These are phyloP conservation scores for Microctenopoma stevenorrisi DNA, from an alignment of 2,797 vertebrate species.

Conservation along the genomic window DNA sequence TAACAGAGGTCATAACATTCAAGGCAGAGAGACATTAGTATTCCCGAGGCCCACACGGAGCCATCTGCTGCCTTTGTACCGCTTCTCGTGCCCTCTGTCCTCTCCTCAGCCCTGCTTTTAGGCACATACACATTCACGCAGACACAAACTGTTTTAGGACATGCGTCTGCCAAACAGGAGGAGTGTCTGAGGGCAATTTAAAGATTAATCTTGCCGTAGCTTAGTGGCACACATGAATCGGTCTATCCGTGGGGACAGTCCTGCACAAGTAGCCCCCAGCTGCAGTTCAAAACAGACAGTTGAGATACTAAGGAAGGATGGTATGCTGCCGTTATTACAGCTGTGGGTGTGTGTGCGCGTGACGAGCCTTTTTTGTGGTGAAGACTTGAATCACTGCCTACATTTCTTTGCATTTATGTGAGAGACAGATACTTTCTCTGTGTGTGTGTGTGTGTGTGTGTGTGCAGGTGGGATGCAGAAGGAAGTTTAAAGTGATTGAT, in stretches of 20 bases:
- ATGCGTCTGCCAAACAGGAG: constrained; percentile 45
- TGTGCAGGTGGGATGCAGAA: constrained; percentile 25
- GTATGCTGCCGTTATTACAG: constrained; percentile 25
- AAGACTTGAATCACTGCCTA: constrained; percentile 37
- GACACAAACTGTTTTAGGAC: constrained; percentile 22
- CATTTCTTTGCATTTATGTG: constrained; percentile 39
- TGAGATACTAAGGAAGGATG: constrained; percentile 37
- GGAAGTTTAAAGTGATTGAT: constrained; percentile 31
- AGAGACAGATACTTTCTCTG: constrained; percentile 26
- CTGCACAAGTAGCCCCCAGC: constrained; percentile 51
- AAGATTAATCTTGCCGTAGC: constrained; percentile 59
- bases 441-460: not conserved
- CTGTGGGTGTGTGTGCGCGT: not conserved
- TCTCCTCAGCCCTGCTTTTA: constrained; percentile 33
- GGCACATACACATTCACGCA: constrained; percentile 11
- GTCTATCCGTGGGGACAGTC: constrained; percentile 41
- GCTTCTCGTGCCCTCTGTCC: constrained; percentile 37
- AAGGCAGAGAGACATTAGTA: constrained; percentile 65
- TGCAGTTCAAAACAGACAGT: constrained; percentile 56
- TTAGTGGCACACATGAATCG: constrained; percentile 54
- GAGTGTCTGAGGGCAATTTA: constrained; percentile 52
- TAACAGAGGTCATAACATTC: constrained; percentile 62
- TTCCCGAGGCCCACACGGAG: constrained; percentile 52
- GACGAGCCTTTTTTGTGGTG: constrained; percentile 21
- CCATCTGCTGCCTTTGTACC: constrained; percentile 67